Base-by-base conservation (phyloP, 2,797 vertebrate genomes). In the Poliocrania exsul region DNA sequence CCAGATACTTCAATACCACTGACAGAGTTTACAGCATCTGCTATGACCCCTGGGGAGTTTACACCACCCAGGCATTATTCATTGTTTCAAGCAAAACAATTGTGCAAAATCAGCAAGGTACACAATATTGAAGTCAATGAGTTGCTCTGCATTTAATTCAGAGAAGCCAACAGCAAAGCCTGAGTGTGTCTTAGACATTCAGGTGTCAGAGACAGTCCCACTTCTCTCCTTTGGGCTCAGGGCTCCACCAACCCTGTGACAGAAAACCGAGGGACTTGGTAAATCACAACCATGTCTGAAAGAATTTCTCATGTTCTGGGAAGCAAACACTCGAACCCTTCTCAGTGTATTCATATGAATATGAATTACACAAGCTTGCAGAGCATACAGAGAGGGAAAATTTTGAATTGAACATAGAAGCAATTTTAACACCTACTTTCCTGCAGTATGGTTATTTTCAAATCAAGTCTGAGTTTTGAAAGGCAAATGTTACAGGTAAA, bases 361-460 rank as follows among this genome's bases (percentile, higher is more conserved):
- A 72, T 18, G 67, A 67, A 62, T 74, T 85, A 60, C 47, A 51
- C 26, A 31, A 73, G 29, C 38, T 61, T 71, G 47, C 33, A 58
- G 35, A 82, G 23, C 29, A 66, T 35, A 40, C 21, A 66, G 69
- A 81, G 46, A 62, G 33, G 69, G 38, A 42, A 77, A 71, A 49
- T 50, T 91, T 82, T 57, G 53, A 28, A 69, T 23, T 0, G 0
- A 90, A 47, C 31, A 9, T 2, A 72, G 49, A 73, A 54, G 50
- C 28, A 92, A 83, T 86, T 95, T 78, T 80, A 86, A 82, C 79
- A 90, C 31, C 70, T 70, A 16, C 40, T 84, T 86, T 53, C 51
- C 78, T 89, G 74, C 33, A 95, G 72, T 61, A 89, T 61, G 44
- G 37, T 89, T 81, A 88, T 93, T 95, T 97, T 95, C 73, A 88